Conservation (phyloP, 2,888 invertebrate species). For the Lasioglossum villosulum region DNA sequence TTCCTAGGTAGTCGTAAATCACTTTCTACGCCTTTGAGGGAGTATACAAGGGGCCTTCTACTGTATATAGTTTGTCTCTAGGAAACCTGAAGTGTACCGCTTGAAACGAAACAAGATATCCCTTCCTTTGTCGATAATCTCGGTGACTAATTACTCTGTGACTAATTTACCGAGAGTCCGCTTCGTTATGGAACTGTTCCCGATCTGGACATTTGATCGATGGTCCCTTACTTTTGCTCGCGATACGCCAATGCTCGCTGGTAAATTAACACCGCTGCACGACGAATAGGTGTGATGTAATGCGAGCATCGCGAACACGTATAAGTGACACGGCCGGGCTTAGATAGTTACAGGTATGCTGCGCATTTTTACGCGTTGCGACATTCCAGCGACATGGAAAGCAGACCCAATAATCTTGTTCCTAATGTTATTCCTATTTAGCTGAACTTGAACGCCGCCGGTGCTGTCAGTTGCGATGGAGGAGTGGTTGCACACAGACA, state of each 20-base stretch:
- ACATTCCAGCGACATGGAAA: not conserved
- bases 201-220: not conserved
- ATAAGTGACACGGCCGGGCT: not conserved
- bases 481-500: not conserved
- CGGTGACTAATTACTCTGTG: not conserved
- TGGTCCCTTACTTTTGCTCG: not conserved
- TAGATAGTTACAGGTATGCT: not conserved
- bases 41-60: not conserved
- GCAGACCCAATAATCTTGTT: not conserved
- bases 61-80: not conserved
- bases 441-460: not conserved
- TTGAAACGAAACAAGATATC: not conserved
- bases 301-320: not conserved
- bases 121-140: not conserved
- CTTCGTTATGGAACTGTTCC: not conserved
- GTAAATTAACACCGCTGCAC: conserved; percentile 3
- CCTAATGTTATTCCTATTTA: not conserved
- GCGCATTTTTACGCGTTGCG: not conserved
- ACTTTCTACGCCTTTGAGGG: conserved; percentile 12
- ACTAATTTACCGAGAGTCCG: not conserved
- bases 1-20: not conserved
- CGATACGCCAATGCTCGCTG: not conserved
- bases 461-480: not conserved
- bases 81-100: not conserved
- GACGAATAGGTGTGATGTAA: conserved; percentile 5